A percentile compares a stretch with the other conserved stretches of the same genome.
Evolutionary conservation across 1,140 invertebrate genomes (phyloP).

Genomic region (Steinernema feltiae): DNA sequence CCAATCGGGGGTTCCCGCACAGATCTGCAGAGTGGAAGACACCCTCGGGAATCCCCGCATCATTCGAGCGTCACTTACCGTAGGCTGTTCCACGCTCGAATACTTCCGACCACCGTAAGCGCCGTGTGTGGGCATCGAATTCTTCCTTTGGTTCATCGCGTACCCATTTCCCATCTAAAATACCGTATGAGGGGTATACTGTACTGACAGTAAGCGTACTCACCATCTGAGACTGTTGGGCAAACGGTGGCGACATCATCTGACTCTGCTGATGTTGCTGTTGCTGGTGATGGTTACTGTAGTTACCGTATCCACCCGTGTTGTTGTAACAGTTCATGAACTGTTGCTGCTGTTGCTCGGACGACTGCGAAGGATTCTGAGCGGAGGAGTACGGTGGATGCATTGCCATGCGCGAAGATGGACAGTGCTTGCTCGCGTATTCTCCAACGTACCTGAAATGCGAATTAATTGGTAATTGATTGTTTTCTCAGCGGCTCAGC

Average conservation of each 20-base stretch:
- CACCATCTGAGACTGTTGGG: background rate
- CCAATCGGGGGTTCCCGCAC: no score
- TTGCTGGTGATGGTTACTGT: constrained; percentile 1
- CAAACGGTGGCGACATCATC: background rate
- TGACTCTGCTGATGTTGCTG: background rate
- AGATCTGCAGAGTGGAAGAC: no score
- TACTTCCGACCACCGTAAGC: background rate
- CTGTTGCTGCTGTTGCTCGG: background rate
- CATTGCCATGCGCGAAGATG: background rate
- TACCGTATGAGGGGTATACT: no score
- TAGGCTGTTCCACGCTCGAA: background rate
- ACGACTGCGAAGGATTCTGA: background rate
- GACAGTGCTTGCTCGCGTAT: background rate
- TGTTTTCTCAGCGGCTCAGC: no score
- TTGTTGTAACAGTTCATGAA: constrained; percentile 1
- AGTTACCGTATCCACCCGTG: background rate
- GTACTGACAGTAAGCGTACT: no score
- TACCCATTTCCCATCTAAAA: background rate
- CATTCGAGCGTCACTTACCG: constrained; percentile 1
- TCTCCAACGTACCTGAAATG: background rate
- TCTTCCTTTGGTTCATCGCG: background rate
- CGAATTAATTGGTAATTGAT: background rate
- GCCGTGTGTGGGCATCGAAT: background rate
- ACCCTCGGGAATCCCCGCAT: no score
- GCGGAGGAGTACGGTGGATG: background rate